These are phyloP conservation scores for Pantala flavescens DNA, from an alignment of 1,140 invertebrate genomes.

Conservation along the genomic window DNA sequence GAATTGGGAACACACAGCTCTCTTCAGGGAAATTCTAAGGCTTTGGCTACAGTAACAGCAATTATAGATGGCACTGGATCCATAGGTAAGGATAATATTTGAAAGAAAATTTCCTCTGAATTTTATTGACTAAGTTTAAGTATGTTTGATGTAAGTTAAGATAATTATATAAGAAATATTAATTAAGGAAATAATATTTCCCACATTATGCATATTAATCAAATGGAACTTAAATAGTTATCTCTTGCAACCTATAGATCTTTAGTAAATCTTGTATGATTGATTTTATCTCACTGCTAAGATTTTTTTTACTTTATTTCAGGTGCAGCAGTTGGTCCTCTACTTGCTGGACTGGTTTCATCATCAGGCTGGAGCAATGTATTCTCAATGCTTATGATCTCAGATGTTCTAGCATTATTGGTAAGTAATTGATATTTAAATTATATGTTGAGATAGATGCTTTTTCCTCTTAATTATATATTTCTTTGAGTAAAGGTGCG, in stretches of 20 bases:
- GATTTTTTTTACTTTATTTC: slow-evolving; percentile 25
- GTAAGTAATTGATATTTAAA: slow-evolving; percentile 34
- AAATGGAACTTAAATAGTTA: too few species aligned
- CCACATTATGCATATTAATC: too few species aligned
- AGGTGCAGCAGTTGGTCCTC: slow-evolving; percentile 83
- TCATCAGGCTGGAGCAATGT: slow-evolving; percentile 69
- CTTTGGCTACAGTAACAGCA: slow-evolving; percentile 88
- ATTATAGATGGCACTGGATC: slow-evolving; percentile 96
- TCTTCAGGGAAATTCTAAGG: slow-evolving; percentile 73
- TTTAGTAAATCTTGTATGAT: too few species aligned
- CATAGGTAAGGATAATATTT: slow-evolving; percentile 46
- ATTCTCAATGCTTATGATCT: slow-evolving; percentile 82
- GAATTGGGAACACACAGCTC: slow-evolving; percentile 83
- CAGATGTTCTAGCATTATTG: slow-evolving; percentile 69
- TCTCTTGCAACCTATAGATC: too few species aligned
- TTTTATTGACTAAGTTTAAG: neutral
- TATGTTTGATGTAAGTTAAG: too few species aligned
- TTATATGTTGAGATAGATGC: neutral
- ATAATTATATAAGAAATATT: too few species aligned
- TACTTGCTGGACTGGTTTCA: slow-evolving; percentile 76
- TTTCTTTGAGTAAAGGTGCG: too few species aligned
- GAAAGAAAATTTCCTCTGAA: neutral
- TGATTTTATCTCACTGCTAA: too few species aligned
- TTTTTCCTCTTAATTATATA: too few species aligned
- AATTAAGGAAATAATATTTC: too few species aligned